Percentiles rank a stretch among this genome's conserved stretches.
Evolutionary conservation across 1,140 invertebrate species (phyloP).

Genomic region (Arctopsyche grandis): DNA sequence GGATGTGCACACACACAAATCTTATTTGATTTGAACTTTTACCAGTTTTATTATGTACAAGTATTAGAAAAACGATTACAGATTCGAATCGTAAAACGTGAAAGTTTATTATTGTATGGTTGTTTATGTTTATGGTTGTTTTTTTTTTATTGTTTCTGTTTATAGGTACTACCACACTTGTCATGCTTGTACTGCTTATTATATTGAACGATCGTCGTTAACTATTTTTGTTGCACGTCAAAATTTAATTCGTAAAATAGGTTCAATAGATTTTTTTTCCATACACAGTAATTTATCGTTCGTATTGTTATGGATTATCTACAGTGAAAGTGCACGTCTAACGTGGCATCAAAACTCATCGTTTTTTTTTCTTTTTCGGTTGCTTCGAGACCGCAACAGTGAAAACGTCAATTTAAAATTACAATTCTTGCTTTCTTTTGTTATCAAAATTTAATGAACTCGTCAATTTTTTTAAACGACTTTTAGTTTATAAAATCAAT

Average conservation of each 20-base stretch:
- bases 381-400: neutral
- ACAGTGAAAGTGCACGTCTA: slow-evolving; percentile 8
- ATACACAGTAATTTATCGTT: neutral
- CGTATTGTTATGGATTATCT: neutral
- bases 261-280: neutral
- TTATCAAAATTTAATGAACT: neutral
- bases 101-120: neutral
- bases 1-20: too few species aligned
- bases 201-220: neutral
- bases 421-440: slow-evolving; percentile 10
- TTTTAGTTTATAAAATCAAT: too few species aligned
- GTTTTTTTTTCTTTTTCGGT: slow-evolving; percentile 17
- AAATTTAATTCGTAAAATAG: neutral
- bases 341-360: neutral
- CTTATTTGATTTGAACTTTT: neutral
- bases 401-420: slow-evolving; percentile 10
- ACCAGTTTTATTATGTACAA: too few species aligned
- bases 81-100: slow-evolving; percentile 1
- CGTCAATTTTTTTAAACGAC: too few species aligned
- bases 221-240: neutral
- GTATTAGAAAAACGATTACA: too few species aligned
- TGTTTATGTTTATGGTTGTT: too few species aligned
- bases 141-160: too few species aligned
- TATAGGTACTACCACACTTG: too few species aligned
- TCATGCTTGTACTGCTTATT: too few species aligned